These are phyloP conservation scores for Epiblema foenella DNA, from an alignment of 2,888 invertebrate species.

Conservation along the genomic window DNA sequence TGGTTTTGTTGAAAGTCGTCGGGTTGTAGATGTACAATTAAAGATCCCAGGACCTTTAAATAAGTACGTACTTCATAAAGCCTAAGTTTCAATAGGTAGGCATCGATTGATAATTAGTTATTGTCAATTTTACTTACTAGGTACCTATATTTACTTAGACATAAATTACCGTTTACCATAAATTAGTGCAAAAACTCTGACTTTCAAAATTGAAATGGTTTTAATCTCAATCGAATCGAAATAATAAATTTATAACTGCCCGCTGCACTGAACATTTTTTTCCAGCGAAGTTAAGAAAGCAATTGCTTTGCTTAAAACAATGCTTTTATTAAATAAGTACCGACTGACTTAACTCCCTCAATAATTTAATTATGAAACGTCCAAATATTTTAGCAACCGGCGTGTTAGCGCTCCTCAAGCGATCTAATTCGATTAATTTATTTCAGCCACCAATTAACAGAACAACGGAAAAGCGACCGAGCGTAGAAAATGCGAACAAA, in stretches of 20 bases:
- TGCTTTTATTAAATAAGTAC: slow-evolving; percentile 57
- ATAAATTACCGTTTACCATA: too few species aligned
- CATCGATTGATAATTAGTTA: too few species aligned
- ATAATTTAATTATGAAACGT: slow-evolving; percentile 64
- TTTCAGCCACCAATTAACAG: slow-evolving; percentile 76
- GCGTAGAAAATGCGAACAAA: slow-evolving; percentile 77
- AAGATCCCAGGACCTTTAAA: background rate
- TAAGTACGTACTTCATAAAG: too few species aligned
- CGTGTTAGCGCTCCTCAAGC: slow-evolving; percentile 74
- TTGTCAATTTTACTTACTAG: too few species aligned
- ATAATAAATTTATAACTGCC: background rate
- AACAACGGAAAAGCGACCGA: slow-evolving; percentile 79
- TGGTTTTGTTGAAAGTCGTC: slow-evolving; percentile 7
- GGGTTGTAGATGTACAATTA: background rate
- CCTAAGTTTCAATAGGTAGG: too few species aligned
- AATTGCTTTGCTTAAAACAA: slow-evolving; percentile 59
- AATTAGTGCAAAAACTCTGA: too few species aligned
- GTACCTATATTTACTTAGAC: too few species aligned
- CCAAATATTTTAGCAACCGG: slow-evolving; percentile 71
- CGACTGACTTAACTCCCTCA: slow-evolving; percentile 64
- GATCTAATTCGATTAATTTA: slow-evolving; percentile 82
- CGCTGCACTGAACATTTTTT: background rate
- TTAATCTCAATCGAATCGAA: background rate
- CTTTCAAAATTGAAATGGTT: background rate
- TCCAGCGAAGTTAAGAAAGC: slow-evolving; percentile 1